Evolutionary conservation across 2,888 invertebrate species (phyloP).

Genomic region (Limnephilus rhombicus): DNA sequence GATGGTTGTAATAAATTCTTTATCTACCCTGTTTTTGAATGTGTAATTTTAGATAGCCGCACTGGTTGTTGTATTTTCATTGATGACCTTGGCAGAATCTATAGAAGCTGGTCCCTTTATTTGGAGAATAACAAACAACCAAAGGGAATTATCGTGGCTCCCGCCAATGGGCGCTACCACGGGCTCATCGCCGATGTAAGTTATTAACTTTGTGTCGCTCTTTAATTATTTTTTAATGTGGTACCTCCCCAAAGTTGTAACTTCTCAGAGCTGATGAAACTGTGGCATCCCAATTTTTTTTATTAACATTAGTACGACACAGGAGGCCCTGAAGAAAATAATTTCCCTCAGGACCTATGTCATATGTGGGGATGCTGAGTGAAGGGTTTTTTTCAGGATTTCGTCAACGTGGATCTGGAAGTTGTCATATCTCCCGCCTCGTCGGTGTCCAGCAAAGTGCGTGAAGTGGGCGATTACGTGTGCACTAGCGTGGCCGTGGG

Average conservation of each 20-base stretch:
- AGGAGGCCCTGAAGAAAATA: no score
- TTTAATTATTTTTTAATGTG: not conserved
- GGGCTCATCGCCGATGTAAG: slow-evolving; percentile 72
- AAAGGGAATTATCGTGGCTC: slow-evolving; percentile 77
- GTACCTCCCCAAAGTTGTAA: no score
- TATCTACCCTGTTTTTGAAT: no score
- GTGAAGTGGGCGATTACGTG: slow-evolving; percentile 31
- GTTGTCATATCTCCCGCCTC: slow-evolving; percentile 49
- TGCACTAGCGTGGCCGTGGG: slow-evolving; percentile 50
- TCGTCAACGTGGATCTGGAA: slow-evolving; percentile 42
- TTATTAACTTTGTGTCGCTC: not conserved
- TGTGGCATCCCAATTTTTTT: no score
- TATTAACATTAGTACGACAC: no score
- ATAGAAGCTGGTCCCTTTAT: slow-evolving; percentile 77
- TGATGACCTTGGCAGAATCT: slow-evolving; percentile 77
- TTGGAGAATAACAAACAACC: slow-evolving; percentile 76
- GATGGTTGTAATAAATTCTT: no score
- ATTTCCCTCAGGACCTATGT: no score
- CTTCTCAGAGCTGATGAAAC: no score
- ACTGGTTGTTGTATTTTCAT: slow-evolving; percentile 72
- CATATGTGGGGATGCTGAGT: no score
- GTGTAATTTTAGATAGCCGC: slow-evolving; percentile 35
- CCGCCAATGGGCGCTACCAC: slow-evolving; percentile 76
- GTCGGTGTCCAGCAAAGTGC: not conserved
- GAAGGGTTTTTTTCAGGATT: not conserved